Percentiles rank a stretch among this genome's conserved stretches.
Conservation (phyloP, 2,113 vertebrate genomes). For the Pimephales promelas region DNA sequence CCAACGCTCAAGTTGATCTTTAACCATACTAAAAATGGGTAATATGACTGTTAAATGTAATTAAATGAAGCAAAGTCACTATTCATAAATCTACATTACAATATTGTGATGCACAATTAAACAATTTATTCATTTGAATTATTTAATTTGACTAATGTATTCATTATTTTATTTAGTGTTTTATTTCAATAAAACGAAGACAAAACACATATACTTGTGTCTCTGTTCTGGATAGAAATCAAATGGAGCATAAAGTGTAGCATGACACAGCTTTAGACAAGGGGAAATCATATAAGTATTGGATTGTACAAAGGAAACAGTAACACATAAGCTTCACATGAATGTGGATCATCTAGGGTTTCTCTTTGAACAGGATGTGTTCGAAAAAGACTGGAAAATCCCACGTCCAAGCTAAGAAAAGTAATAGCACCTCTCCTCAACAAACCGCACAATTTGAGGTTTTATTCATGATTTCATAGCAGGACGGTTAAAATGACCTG, state of each 20-base stretch:
- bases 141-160: too few relatives aligned
- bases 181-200: background rate
- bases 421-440: background rate
- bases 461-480: background rate
- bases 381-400: background rate
- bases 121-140: too few relatives aligned
- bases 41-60: too few relatives aligned
- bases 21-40: background rate
- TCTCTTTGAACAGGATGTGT: background rate
- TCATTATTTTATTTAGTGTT: background rate
- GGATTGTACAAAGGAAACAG: background rate
- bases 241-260: background rate
- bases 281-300: background rate
- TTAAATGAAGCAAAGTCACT: background rate
- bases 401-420: background rate
- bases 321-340: background rate
- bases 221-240: background rate
- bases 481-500: background rate
- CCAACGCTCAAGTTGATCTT: background rate
- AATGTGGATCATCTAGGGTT: conserved; percentile 1
- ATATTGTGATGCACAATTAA: background rate
- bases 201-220: background rate
- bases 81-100: background rate
- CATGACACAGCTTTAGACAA: background rate
- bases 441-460: background rate